These are phyloP conservation scores for Tipula vernalis DNA, from an alignment of 2,888 invertebrate species.

Conservation along the genomic window DNA sequence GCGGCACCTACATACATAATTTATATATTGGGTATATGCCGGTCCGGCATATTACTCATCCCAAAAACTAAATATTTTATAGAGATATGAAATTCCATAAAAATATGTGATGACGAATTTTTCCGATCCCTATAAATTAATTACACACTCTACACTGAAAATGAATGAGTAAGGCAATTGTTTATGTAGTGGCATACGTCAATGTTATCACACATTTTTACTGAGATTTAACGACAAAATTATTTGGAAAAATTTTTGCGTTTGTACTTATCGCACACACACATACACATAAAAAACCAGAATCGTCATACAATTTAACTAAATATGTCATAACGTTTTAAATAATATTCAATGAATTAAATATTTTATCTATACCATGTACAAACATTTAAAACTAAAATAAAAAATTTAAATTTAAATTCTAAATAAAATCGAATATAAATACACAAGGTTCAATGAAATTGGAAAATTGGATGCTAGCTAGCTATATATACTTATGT, in stretches of 20 bases:
- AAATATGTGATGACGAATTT: neutral
- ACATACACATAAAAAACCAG: no score
- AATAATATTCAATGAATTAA: neutral
- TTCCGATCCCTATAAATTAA: neutral
- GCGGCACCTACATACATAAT: neutral
- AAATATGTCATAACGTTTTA: neutral
- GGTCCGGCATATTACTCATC: neutral
- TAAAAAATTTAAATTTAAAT: neutral
- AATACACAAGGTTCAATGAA: neutral
- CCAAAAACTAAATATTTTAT: neutral
- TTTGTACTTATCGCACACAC: neutral
- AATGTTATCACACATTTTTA: neutral
- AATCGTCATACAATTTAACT: neutral
- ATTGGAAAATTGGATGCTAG: no score
- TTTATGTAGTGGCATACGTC: neutral
- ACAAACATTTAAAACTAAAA: neutral
- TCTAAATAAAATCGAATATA: neutral
- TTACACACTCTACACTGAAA: no score
- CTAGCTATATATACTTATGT: no score
- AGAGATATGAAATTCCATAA: neutral
- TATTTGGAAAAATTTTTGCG: neutral
- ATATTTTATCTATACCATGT: neutral
- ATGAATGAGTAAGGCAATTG: neutral
- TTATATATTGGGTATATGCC: neutral
- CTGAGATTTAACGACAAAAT: neutral